Evolutionary conservation across 2,888 invertebrate species (phyloP).

Genomic region (Tenthredo mesomela): DNA sequence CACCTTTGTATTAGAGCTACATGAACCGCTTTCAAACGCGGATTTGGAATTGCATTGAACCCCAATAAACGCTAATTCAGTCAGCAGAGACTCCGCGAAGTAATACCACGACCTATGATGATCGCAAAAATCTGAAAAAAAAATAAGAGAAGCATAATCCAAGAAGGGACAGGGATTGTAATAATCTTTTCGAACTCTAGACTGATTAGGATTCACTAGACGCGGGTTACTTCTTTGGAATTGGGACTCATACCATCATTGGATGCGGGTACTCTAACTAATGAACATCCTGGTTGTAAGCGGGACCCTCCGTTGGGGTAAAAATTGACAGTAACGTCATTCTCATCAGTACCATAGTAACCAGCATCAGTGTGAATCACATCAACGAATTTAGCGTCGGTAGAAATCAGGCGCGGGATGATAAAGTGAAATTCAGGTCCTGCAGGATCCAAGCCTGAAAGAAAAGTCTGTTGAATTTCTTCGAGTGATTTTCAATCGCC

Average conservation of each 20-base stretch:
- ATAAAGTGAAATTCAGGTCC: slow-evolving; percentile 74
- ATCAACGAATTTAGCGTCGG: slow-evolving; percentile 79
- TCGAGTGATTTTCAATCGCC: neutral
- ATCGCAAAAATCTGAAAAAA: slow-evolving; percentile 78
- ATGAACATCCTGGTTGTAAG: slow-evolving; percentile 78
- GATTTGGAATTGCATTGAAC: slow-evolving; percentile 56
- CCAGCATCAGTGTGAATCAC: slow-evolving; percentile 79
- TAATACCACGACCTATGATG: slow-evolving; percentile 79
- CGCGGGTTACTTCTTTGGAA: neutral
- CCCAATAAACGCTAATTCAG: neutral
- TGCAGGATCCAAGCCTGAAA: slow-evolving; percentile 62
- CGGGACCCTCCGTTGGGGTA: slow-evolving; percentile 79
- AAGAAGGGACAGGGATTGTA: neutral
- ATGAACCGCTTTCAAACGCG: slow-evolving; percentile 33
- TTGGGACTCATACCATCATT: neutral
- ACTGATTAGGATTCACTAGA: neutral
- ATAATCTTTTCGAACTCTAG: neutral
- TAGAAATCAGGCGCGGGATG: slow-evolving; percentile 70
- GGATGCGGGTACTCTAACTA: neutral
- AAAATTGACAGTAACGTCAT: slow-evolving; percentile 77
- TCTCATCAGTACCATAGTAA: slow-evolving; percentile 73
- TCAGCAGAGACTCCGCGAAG: slow-evolving; percentile 77
- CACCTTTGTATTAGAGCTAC: slow-evolving; percentile 48
- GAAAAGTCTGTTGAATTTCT: neutral
- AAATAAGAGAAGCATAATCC: neutral